Percentiles rank a stretch among this genome's conserved stretches.
Evolutionary conservation across 2,113 vertebrate species (phyloP).

Genomic region (Lagopus leucura): DNA sequence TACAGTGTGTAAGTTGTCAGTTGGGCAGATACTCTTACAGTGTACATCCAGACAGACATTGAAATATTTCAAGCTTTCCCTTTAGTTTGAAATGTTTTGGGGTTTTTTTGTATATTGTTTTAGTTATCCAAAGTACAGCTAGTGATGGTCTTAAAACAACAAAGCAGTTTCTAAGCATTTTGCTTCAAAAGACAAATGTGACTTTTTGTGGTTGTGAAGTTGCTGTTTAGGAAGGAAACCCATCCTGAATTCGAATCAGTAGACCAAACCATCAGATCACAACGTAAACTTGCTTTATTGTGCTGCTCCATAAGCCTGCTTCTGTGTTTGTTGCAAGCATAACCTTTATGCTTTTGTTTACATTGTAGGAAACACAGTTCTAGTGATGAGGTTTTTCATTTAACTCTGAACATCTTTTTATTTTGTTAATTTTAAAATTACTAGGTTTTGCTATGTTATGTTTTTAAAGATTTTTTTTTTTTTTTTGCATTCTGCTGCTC

Average conservation of each 20-base stretch:
- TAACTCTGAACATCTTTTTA: conserved; percentile 72
- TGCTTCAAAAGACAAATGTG: neutral
- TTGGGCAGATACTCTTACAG: neutral
- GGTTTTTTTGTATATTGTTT: neutral
- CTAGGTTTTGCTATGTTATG: conserved; percentile 76
- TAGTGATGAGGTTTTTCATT: conserved; percentile 66
- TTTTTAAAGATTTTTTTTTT: conserved; percentile 77
- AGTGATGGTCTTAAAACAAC: neutral
- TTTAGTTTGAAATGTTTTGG: neutral
- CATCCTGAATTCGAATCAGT: conserved; percentile 46
- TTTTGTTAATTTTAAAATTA: conserved; percentile 70
- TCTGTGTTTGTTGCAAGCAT: conserved; percentile 63
- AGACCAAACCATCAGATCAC: conserved; percentile 57
- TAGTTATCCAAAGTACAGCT: neutral
- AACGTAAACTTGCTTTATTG: conserved; percentile 34
- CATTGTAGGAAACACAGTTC: conserved; percentile 69
- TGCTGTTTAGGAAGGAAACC: conserved; percentile 22
- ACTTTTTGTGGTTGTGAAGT: neutral
- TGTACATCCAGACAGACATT: neutral
- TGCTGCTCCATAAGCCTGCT: conserved; percentile 70
- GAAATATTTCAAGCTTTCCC: neutral
- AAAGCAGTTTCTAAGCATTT: neutral
- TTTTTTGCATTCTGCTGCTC: conserved; percentile 80
- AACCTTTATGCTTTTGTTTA: conserved; percentile 73
- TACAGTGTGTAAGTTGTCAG: neutral